phyloP scores from a whole-genome alignment of 2,113 vertebrate species.

The Pelusios castaneus region DNA sequence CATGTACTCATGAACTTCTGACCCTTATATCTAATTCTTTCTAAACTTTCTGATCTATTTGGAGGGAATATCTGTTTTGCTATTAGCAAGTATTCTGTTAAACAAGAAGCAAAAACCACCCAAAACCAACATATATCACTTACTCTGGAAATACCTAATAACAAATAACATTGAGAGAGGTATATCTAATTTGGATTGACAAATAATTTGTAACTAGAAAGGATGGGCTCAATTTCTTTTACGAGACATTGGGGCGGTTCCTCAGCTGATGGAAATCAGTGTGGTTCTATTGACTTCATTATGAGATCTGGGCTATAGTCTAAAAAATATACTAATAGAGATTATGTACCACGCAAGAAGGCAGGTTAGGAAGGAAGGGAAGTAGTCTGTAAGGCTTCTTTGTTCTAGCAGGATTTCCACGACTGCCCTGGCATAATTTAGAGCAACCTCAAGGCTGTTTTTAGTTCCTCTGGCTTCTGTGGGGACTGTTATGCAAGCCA shows the following conservation, averaged over 20 bases:
- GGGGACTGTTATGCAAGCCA: background rate
- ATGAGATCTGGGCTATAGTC: background rate
- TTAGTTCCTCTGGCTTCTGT: background rate
- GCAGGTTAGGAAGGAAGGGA: background rate
- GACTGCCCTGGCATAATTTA: background rate
- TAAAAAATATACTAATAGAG: background rate
- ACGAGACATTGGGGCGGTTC: background rate
- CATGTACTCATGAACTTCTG: background rate
- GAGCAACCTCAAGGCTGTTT: background rate
- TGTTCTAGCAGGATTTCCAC: background rate
- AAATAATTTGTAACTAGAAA: background rate
- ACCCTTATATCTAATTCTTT: background rate
- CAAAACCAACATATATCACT: background rate
- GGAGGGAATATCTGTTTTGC: background rate
- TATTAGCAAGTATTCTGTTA: background rate
- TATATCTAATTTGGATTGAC: slow-evolving; percentile 2
- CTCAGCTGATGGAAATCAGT: background rate
- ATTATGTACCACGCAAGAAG: background rate
- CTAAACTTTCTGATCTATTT: background rate
- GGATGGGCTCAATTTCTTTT: background rate
- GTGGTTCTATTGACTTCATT: background rate
- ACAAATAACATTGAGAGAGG: background rate
- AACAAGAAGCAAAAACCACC: background rate
- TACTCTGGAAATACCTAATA: background rate
- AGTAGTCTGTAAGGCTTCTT: background rate